phyloP scores from a whole-genome alignment of 2,888 invertebrate genomes.

The Leptinotarsa peninsularis region DNA sequence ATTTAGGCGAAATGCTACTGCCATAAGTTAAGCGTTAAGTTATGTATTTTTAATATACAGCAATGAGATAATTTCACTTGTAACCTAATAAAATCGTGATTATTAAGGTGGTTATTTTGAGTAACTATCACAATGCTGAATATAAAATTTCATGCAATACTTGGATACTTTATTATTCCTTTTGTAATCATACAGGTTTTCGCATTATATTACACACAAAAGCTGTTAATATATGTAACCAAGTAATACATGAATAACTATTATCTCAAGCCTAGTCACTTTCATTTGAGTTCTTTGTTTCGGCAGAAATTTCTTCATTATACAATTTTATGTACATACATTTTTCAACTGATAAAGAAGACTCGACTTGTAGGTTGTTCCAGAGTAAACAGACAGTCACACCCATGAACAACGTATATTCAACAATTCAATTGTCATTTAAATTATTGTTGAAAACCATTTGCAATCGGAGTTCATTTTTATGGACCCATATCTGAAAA shows the following conservation, averaged over 20 bases:
- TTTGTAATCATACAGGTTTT: neutral
- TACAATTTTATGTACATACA: neutral
- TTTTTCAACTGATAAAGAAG: neutral
- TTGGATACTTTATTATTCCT: conserved; percentile 2
- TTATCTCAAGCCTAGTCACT: conserved; percentile 5
- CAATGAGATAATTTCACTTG: neutral
- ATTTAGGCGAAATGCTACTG: conserved; percentile 25
- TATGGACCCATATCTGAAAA: no score
- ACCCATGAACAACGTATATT: no score
- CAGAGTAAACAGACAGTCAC: neutral
- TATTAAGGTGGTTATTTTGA: conserved; percentile 1
- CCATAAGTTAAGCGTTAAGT: conserved; percentile 26
- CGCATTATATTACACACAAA: neutral
- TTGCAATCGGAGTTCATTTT: no score
- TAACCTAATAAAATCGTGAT: neutral
- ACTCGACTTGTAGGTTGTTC: neutral
- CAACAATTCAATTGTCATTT: no score
- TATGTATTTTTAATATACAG: neutral
- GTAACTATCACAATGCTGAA: neutral
- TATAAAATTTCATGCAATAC: conserved; percentile 5
- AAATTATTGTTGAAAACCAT: no score
- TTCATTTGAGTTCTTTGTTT: neutral
- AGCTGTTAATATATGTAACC: neutral
- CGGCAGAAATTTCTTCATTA: neutral
- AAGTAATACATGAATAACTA: neutral